phyloP scores from a whole-genome alignment of 2,113 vertebrate species.

The Mustela lutreola region DNA sequence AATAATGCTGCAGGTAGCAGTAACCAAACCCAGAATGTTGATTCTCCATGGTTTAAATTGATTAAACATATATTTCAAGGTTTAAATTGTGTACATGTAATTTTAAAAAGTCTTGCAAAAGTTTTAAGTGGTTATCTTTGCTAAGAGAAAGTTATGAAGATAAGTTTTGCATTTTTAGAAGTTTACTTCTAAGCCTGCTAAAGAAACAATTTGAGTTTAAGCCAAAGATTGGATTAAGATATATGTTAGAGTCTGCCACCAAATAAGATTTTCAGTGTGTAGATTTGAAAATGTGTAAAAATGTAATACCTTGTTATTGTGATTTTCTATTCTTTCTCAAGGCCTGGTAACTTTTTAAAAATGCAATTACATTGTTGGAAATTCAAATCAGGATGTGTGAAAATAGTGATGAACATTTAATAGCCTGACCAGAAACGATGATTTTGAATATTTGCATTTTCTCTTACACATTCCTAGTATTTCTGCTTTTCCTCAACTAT shows the following conservation, averaged over 20 bases:
- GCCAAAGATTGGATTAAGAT: slow-evolving; percentile 20
- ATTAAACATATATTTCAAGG: neutral
- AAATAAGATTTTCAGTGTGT: neutral
- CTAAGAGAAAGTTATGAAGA: neutral
- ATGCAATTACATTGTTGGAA: neutral
- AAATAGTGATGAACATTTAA: slow-evolving; percentile 24
- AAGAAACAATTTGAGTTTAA: slow-evolving; percentile 40
- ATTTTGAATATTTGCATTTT: neutral
- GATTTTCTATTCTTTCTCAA: neutral
- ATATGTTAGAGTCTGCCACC: neutral
- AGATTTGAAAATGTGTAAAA: slow-evolving; percentile 20
- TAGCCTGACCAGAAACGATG: neutral
- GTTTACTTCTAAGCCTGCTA: neutral
- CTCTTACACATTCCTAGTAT: neutral
- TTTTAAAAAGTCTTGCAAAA: neutral
- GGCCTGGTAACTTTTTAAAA: neutral
- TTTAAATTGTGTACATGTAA: neutral
- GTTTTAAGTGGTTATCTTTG: neutral
- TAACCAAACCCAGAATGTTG: neutral
- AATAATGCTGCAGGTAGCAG: neutral
- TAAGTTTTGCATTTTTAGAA: neutral
- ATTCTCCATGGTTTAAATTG: neutral
- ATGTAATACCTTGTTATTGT: neutral
- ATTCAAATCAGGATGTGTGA: neutral
- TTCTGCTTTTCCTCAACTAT: neutral